Evolutionary conservation across 2,113 vertebrate genomes (phyloP), one percentile per base, ranked within the genome.

Genomic region (Orientallactaga bullata): DNA sequence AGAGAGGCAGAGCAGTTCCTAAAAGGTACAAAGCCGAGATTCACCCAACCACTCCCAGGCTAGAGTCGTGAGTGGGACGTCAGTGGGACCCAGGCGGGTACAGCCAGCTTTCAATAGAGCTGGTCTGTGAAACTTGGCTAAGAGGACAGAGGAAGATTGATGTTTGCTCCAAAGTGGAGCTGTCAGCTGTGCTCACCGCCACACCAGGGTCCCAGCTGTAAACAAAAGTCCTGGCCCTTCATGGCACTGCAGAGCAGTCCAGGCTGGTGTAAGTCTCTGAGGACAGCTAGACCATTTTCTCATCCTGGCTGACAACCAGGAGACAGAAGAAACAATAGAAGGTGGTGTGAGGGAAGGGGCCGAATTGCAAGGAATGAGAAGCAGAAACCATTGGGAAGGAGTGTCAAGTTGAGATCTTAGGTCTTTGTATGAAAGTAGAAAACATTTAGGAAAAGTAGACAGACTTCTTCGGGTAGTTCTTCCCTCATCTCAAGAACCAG

Each of bases 251-350:
- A 92, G 93, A 97, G 87, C 95, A 90, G 97, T 95, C 95, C 94
- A 90, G 96, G 96, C 96, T 96, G 96, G 96, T 18, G 88, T 95
- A 93, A 97, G 97, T 94, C 96, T 93, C 97, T 90, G 95, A 97
- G 97, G 94, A 98, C 97, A 98, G 97, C 95, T 96, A 96, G 90
- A 97, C 96, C 94, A 96, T 98, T 98, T 97, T 97, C 95, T 98
- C 93, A 95, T 96, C n/a, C 92, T 97, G 96, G 97, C 96, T 95
- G 60, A 88, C 63, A 90, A 90, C 94, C 95, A 97, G 96, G 77
- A 95, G 93, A 94, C 90, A 96, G 93, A 95, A 95, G 97, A 94
- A 95, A 97, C 96, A 97, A 97, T 96, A 96, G 95, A 93, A 95
- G 93, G 93, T 94, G 86, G 86, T 72, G 77, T 39, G 91, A 47